phyloP scores from a whole-genome alignment of 2,113 vertebrate genomes.

The Pristiophorus japonicus region DNA sequence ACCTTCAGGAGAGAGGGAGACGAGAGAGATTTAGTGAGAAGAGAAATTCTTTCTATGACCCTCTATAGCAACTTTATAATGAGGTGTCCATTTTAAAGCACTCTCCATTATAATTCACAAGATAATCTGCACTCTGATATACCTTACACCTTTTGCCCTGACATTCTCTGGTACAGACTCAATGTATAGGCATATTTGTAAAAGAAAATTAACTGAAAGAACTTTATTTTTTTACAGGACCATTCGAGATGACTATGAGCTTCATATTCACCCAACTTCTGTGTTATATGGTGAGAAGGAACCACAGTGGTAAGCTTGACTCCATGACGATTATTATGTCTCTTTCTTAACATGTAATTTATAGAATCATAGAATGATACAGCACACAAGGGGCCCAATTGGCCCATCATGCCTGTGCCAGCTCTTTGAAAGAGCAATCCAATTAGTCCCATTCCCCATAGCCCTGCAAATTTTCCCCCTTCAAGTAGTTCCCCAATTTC shows the following conservation, averaged over 20 bases:
- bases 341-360: background rate
- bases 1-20: background rate
- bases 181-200: background rate
- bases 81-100: too few species aligned
- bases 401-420: background rate
- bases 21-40: background rate
- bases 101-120: background rate
- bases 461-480: too few species aligned
- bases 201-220: constrained; percentile 37
- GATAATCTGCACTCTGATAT: background rate
- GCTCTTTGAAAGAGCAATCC: background rate
- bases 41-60: background rate
- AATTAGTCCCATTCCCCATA: background rate
- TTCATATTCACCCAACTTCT: constrained; percentile 89
- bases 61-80: too few species aligned
- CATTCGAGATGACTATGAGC: constrained; percentile 87
- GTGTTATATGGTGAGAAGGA: constrained; percentile 91
- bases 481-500: background rate
- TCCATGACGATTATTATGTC: background rate
- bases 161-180: background rate
- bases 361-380: background rate
- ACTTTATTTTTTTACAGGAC: constrained; percentile 64
- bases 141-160: background rate
- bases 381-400: background rate
- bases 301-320: constrained; percentile 78